Conservation (phyloP, 2,888 invertebrate species). For the Argyresthia goedartella region DNA sequence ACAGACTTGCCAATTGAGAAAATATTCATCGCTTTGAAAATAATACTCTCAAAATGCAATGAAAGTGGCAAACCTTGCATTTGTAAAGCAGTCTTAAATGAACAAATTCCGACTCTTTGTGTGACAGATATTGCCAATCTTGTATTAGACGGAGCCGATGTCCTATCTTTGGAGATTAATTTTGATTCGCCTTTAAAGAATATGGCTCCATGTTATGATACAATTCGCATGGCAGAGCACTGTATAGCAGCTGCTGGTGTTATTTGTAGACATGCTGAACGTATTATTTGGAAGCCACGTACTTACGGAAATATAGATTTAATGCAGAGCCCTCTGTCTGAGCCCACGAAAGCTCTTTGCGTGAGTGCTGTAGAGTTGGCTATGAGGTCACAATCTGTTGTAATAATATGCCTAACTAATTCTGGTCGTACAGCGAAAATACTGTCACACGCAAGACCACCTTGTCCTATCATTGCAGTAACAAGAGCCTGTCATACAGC, state of each 20-base stretch:
- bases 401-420: constrained; percentile 83
- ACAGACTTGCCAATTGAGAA: constrained; percentile 90
- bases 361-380: constrained; percentile 52
- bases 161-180: constrained; percentile 81
- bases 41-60: constrained; percentile 88
- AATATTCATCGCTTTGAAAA: constrained; percentile 89
- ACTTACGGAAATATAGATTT: constrained; percentile 79
- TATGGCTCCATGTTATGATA: constrained; percentile 34
- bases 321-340: constrained; percentile 69
- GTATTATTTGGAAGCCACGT: constrained; percentile 84
- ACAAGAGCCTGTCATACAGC: constrained; percentile 78
- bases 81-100: constrained; percentile 90
- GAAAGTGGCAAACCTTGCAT: constrained; percentile 88
- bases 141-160: constrained; percentile 90
- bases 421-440: constrained; percentile 79
- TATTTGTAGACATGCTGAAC: constrained; percentile 89
- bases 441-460: constrained; percentile 76
- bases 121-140: constrained; percentile 91
- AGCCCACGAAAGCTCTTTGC: constrained; percentile 65
- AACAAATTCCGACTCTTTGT: constrained; percentile 82
- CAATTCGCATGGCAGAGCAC: constrained; percentile 69
- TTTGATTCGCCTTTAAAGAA: constrained; percentile 54
- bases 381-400: constrained; percentile 40
- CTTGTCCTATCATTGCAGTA: constrained; percentile 82
- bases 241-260: constrained; percentile 78